phyloP scores from a whole-genome alignment of 2,797 vertebrate species.

The Myotis daubentonii region DNA sequence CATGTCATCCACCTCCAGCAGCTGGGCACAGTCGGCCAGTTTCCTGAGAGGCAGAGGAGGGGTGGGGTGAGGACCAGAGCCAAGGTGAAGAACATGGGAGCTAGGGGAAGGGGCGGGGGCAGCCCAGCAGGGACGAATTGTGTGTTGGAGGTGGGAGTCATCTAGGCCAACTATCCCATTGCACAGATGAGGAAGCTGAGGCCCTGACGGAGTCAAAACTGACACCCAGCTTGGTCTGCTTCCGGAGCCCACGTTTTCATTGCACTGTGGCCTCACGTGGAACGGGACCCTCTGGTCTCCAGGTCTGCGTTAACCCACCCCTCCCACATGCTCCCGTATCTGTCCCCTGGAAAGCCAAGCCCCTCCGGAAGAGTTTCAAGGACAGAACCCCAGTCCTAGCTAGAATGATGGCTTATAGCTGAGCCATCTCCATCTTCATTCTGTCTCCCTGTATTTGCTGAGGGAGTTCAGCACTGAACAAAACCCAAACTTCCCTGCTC shows the following conservation, averaged over 20 bases:
- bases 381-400: background rate
- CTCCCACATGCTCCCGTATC: accelerated
- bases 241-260: background rate
- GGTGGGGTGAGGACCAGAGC: background rate
- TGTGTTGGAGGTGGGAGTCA: background rate
- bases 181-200: background rate
- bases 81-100: background rate
- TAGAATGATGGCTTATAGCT: background rate
- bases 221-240: background rate
- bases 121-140: background rate
- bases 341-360: background rate
- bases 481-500: background rate
- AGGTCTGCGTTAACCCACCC: background rate
- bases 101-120: background rate
- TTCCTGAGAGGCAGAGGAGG: conserved; percentile 71
- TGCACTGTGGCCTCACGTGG: accelerated
- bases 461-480: background rate
- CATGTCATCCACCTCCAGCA: conserved; percentile 88
- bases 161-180: background rate
- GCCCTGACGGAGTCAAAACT: background rate
- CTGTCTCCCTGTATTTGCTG: background rate
- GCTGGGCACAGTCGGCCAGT: conserved; percentile 84
- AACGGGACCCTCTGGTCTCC: background rate
- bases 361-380: background rate
- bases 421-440: background rate